Conservation (phyloP, 2,888 invertebrate species). For the Trichacis sp. region DNA sequence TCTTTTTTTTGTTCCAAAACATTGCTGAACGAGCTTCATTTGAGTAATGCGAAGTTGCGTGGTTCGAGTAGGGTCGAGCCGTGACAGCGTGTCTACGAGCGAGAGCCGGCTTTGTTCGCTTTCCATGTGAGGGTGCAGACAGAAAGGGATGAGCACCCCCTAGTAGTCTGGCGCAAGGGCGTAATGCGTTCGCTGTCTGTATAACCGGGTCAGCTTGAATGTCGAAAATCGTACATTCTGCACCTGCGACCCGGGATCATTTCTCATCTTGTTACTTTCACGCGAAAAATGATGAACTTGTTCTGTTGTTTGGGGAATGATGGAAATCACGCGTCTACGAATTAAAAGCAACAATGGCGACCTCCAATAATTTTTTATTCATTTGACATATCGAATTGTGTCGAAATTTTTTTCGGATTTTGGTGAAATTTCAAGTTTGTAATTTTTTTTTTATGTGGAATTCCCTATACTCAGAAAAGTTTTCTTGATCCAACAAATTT, state of each 20-base stretch:
- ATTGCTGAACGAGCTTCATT: constrained; percentile 35
- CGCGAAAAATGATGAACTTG: too few species aligned
- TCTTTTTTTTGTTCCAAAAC: constrained; percentile 14
- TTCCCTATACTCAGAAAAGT: too few species aligned
- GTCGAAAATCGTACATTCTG: constrained; percentile 47
- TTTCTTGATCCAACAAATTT: too few species aligned
- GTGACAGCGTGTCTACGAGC: constrained; percentile 51
- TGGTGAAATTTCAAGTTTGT: too few species aligned
- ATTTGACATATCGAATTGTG: too few species aligned
- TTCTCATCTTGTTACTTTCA: not conserved
- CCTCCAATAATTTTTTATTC: too few species aligned
- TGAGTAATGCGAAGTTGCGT: constrained; percentile 38
- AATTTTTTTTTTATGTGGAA: too few species aligned
- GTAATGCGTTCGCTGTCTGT: constrained; percentile 49
- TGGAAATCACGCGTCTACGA: too few species aligned
- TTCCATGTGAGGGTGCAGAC: constrained; percentile 61
- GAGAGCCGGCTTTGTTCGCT: constrained; percentile 40
- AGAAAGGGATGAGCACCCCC: constrained; percentile 62
- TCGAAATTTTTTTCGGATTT: too few species aligned
- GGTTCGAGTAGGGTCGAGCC: constrained; percentile 46
- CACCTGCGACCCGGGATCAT: constrained; percentile 47
- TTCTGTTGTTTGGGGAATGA: too few species aligned
- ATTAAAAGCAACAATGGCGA: too few species aligned
- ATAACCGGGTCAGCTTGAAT: constrained; percentile 55
- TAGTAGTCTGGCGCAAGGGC: constrained; percentile 63